Evolutionary conservation across 2,113 vertebrate genomes (phyloP).

Genomic region (Trichomycterus rosablanca): DNA sequence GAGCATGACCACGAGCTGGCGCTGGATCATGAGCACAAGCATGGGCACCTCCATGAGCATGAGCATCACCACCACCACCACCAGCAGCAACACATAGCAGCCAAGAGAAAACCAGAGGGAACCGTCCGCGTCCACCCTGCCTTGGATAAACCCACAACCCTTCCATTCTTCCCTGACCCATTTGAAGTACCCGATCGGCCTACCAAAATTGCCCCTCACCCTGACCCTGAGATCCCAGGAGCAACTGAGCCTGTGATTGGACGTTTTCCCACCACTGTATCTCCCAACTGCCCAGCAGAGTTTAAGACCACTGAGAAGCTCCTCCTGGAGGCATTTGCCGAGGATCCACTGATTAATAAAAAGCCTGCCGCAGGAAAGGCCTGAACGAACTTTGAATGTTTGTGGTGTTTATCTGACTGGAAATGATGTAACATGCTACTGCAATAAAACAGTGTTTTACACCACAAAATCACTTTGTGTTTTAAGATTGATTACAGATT

Average conservation of each 20-base stretch:
- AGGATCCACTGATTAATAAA: conserved; percentile 57
- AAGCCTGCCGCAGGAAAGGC: background rate
- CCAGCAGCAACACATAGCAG: conserved; percentile 33
- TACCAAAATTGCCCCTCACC: conserved; percentile 44
- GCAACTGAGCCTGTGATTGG: conserved; percentile 49
- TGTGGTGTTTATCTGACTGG: conserved; percentile 4
- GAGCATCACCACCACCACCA: conserved; percentile 71
- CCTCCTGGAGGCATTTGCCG: conserved; percentile 46
- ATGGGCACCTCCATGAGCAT: conserved; percentile 61
- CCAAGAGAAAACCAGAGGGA: conserved; percentile 39
- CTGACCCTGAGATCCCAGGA: conserved; percentile 55
- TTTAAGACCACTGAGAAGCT: background rate
- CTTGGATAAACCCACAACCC: conserved; percentile 42
- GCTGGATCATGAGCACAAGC: conserved; percentile 65
- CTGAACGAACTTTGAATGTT: background rate
- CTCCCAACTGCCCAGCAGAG: conserved; percentile 45
- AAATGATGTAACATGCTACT: background rate
- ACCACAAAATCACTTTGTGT: too few relatives aligned
- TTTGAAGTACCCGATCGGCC: conserved; percentile 4
- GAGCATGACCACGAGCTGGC: conserved; percentile 64
- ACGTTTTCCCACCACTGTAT: conserved; percentile 49
- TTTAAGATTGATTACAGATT: too few relatives aligned
- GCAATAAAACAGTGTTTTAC: too few relatives aligned
- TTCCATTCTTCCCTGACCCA: conserved; percentile 49
- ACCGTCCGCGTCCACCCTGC: conserved; percentile 44